phyloP scores from a whole-genome alignment of 2,888 invertebrate species.

The Cheiracanthium punctorium region DNA sequence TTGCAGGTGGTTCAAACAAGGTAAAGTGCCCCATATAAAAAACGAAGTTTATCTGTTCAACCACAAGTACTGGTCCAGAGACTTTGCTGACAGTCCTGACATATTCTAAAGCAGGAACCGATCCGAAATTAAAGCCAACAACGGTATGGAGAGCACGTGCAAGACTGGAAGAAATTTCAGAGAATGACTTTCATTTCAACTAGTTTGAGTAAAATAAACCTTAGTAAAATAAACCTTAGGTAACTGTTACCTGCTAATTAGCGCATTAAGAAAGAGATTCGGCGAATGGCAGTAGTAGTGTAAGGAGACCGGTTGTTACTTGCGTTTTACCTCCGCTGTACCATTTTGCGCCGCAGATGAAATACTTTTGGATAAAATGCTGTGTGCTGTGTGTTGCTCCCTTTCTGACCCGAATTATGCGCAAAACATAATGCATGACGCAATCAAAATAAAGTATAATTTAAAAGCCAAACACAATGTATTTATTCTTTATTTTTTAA shows the following conservation, averaged over 20 bases:
- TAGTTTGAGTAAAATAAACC: slow-evolving; percentile 12
- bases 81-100: slow-evolving; percentile 67
- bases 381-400: too few relatives aligned
- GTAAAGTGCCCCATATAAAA: slow-evolving; percentile 85
- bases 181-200: slow-evolving; percentile 14
- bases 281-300: neutral
- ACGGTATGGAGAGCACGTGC: neutral
- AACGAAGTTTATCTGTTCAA: slow-evolving; percentile 91
- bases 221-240: slow-evolving; percentile 35
- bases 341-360: too few relatives aligned
- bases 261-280: slow-evolving; percentile 2
- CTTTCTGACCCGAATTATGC: too few relatives aligned
- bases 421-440: too few relatives aligned
- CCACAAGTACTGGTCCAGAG: slow-evolving; percentile 89
- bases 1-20: slow-evolving; percentile 88
- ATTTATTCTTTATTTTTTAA: too few relatives aligned
- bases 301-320: too few relatives aligned
- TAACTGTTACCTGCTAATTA: slow-evolving; percentile 24
- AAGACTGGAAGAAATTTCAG: neutral
- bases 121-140: neutral
- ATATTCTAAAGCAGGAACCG: slow-evolving; percentile 57
- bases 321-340: too few relatives aligned
- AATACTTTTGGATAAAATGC: too few relatives aligned
- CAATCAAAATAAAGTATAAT: too few relatives aligned
- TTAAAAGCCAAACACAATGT: too few relatives aligned